Base-by-base conservation (phyloP, 2,113 vertebrate species). In the Gambusia holbrooki region DNA sequence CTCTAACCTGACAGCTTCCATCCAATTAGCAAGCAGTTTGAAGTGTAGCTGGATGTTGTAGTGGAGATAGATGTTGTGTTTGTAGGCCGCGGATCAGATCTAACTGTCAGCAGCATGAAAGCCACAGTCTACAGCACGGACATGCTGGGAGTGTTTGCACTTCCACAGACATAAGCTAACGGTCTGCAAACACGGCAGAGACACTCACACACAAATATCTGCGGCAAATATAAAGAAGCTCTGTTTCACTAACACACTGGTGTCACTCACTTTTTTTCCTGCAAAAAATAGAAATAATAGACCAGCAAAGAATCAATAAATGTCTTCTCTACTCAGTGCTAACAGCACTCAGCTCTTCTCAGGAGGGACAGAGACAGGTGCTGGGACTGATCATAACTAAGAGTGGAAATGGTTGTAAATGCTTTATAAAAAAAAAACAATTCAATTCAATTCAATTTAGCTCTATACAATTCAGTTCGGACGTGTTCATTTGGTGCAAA, bases 211-310 rank as follows among this genome's bases (percentile, higher is more conserved):
- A 71, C 75, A 70, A 67, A 76, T 40, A 78, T 66, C 61, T 74
- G 67, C 60, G 42, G 32, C 77, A 82, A 69, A 84, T 66, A 58
- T 69, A 64, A 62, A 58, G 51, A 58, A 58, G 51, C 51, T 58
- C 9, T 58, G 51, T n/a, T n/a, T 58, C 45, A 65, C 75, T 69
- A 9, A 82, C 30, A 68, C 65, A 87, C n/a, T 22, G 29, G 48
- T 72, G 62, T 73, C 12, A 15, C 79, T 81, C 73, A 60, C 80
- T 80, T 81, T 90, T 74, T 74, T 83, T 74, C 78, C 62, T 68
- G 76, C n/a, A 71, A 85, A 89, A 92, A 91, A 90, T 77, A 88
- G 91, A 92, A 91, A 92, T 90, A 91, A 93, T 87, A 90, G 89
- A 87, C 80, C 79, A 87, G 81, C 68, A 82, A 81, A 87, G 89